Evolutionary conservation across 2,113 vertebrate species (phyloP).

Genomic region (Vanacampus margaritifer): DNA sequence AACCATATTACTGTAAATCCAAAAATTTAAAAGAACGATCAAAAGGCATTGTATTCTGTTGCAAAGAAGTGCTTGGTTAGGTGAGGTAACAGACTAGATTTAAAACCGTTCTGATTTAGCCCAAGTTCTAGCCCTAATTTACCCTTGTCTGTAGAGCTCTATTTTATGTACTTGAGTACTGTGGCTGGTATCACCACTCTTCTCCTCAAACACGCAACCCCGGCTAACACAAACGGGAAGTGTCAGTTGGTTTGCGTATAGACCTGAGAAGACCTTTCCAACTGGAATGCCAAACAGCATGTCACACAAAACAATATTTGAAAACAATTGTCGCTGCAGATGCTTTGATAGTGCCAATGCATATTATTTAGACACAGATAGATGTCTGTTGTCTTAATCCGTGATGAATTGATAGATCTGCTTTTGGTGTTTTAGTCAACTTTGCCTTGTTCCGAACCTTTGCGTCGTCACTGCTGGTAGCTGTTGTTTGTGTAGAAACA

Average conservation of each 20-base stretch:
- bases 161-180: slow-evolving; percentile 11
- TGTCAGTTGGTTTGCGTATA: slow-evolving; percentile 30
- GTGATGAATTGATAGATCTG: not conserved
- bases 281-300: slow-evolving; percentile 1
- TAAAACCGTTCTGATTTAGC: not conserved
- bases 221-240: slow-evolving; percentile 55
- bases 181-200: not conserved
- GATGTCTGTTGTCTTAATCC: not conserved
- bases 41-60: not conserved
- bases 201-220: slow-evolving; percentile 3
- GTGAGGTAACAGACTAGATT: slow-evolving; percentile 9
- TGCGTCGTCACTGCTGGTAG: slow-evolving; percentile 1
- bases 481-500: not conserved
- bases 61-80: slow-evolving; percentile 27
- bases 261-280: slow-evolving; percentile 25
- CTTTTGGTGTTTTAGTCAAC: slow-evolving; percentile 4
- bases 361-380: not conserved
- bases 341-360: not conserved
- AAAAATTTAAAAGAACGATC: not conserved
- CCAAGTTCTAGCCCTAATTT: slow-evolving; percentile 2
- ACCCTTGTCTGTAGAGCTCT: not conserved
- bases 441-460: slow-evolving; percentile 2
- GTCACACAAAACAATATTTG: not conserved
- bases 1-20: not conserved
- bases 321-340: not conserved